A percentile compares a stretch with the other conserved stretches of the same genome.
phyloP scores from a whole-genome alignment of 1,140 invertebrate genomes.

The Drosophila quadrilineata region DNA sequence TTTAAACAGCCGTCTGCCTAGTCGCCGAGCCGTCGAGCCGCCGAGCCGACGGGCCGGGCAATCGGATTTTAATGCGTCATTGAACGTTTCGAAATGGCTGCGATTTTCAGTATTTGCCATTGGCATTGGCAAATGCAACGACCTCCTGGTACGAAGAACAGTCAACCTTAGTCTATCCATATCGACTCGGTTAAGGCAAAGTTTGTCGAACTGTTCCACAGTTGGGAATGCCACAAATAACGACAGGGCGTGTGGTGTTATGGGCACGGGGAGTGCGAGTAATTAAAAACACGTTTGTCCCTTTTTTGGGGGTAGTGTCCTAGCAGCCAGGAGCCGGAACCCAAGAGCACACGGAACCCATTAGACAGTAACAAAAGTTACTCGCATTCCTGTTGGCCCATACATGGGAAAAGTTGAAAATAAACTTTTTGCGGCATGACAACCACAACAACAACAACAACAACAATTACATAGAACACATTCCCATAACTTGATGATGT shows the following conservation, averaged over 20 bases:
- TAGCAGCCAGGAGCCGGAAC: slow-evolving; percentile 14
- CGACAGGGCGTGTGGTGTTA: background rate
- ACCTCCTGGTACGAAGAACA: too few relatives aligned
- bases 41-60: slow-evolving; percentile 43
- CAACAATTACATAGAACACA: slow-evolving; percentile 34
- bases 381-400: slow-evolving; percentile 59
- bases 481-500: slow-evolving; percentile 66
- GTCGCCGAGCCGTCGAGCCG: slow-evolving; percentile 29
- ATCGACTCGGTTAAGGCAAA: slow-evolving; percentile 8
- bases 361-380: slow-evolving; percentile 41
- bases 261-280: slow-evolving; percentile 53
- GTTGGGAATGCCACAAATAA: slow-evolving; percentile 37
- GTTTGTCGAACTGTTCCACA: slow-evolving; percentile 33
- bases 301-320: slow-evolving; percentile 28
- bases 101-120: slow-evolving; percentile 52
- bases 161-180: too few relatives aligned
- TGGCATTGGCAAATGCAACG: slow-evolving; percentile 39
- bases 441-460: slow-evolving; percentile 19
- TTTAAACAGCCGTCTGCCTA: slow-evolving; percentile 32
- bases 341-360: too few relatives aligned
- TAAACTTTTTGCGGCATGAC: slow-evolving; percentile 69
- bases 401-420: slow-evolving; percentile 69
- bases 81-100: slow-evolving; percentile 76
- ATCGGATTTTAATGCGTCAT: slow-evolving; percentile 78
- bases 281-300: slow-evolving; percentile 79